Base-by-base conservation (phyloP, 1,140 invertebrate genomes). In the Bombus pyrosoma region DNA sequence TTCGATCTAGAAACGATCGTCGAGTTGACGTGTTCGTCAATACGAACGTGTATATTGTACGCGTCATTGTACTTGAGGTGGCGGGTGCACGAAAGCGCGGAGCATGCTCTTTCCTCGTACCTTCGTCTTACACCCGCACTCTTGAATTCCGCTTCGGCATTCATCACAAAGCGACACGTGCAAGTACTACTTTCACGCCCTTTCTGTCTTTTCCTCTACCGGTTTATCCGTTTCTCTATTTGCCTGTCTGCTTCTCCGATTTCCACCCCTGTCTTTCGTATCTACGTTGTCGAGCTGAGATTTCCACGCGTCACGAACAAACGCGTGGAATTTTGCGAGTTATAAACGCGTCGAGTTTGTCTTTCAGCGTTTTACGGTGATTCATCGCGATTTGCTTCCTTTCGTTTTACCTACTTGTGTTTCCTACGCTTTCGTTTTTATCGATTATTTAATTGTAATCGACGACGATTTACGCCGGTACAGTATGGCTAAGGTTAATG, bases 161-260 rank as follows among this genome's bases (percentile, higher is more conserved):
- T 79, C 75, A 71, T 84, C 75, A 79, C 75, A 71, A 78, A 69
- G 37, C 82, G 53, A 59, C 82, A 78, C 43, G 66, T 28, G 75
- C 82, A 59, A 41, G n/a, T 53, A 66, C 73, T 18, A 39, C 34
- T 37, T 28, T 47, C 47, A 18, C 34, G 3, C 43, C 22, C 18
- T 32, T 25, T 12, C 47, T 69, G 32, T 64, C 57, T 66, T 15
- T 53, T 57, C n/a, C 47, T 75, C n/a, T 34, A 9, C 62, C 5
- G 28, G 28, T 22, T 37, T 3, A 41, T 12, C 18, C 12, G 18
- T 25, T 34, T 25, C 18, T 47, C 73, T 32, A 43, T n/a, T 59
- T 37, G 53, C 4, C 34, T 57, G 53, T 39, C 37, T 37, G 13
- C 18, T 62, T 81, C 59, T 41, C 25, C 71, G 8, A 78, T 37